Percentiles rank a stretch among this genome's conserved stretches.
phyloP scores from a whole-genome alignment of 1,140 invertebrate genomes.

The Zaprionus nigranus region DNA sequence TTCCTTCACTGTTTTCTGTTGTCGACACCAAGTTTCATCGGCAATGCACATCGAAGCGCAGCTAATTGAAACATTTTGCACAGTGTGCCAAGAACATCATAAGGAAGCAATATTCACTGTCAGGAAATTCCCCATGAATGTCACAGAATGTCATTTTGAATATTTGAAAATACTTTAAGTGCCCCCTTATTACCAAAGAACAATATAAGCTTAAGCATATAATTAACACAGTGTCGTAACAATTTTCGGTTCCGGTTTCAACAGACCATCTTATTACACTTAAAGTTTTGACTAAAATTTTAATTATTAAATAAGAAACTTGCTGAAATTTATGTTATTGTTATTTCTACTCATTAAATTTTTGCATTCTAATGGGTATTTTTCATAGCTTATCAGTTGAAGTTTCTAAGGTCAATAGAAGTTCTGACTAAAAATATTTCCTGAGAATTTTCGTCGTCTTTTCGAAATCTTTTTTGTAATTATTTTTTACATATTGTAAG shows the following conservation, averaged over 20 bases:
- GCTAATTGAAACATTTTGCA: slow-evolving; percentile 76
- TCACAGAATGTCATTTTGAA: not conserved
- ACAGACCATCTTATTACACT: not conserved
- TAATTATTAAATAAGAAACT: not conserved
- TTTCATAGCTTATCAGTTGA: not conserved
- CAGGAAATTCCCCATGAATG: not conserved
- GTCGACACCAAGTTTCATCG: slow-evolving; percentile 72
- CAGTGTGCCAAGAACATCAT: slow-evolving; percentile 46
- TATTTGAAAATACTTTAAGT: not conserved
- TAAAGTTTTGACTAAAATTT: not conserved
- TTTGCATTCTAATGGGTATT: not conserved
- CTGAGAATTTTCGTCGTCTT: not conserved
- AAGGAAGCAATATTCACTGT: not conserved
- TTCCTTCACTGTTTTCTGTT: slow-evolving; percentile 40
- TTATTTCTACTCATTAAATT: not conserved
- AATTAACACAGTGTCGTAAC: not conserved
- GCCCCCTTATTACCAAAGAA: not conserved
- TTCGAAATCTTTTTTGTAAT: not conserved
- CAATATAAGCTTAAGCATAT: not conserved
- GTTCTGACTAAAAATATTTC: not conserved
- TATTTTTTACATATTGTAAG: not conserved
- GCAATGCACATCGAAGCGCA: slow-evolving; percentile 79
- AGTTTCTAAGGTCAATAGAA: not conserved
- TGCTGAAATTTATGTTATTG: not conserved
- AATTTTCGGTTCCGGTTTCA: slow-evolving; percentile 1